Base-by-base conservation (phyloP, 2,888 invertebrate genomes). In the Idaea dimidiata region DNA sequence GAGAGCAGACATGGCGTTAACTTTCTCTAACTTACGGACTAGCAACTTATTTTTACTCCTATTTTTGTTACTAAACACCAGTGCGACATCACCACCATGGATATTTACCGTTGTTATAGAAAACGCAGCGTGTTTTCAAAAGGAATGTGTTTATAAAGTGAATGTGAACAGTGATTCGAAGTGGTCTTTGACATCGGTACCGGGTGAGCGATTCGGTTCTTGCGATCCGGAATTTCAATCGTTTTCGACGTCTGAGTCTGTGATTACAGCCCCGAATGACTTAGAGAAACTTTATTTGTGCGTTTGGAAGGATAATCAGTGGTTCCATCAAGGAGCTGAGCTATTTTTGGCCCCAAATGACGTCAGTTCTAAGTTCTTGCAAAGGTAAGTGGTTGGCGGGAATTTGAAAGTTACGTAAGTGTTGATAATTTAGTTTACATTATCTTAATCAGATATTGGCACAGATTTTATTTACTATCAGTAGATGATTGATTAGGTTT, bases 311-410 rank as follows among this genome's bases (percentile, higher is more conserved):
- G 72, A 65, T n/a, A 76, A 81, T 69, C 84, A 69, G 59, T 91
- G 91, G 91, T 77, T 80, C 62, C 87, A 88, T 69, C 87, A 87
- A 78, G 89, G 89, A 69, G 81, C 72, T n/a, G 75, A 74, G 67
- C 78, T 90, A 82, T 89, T 81, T 87, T 87, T 91, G 87, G 88
- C 84, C 67, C 75, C 78, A n/a, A 78, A 75, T 90, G 91, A 91
- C 90, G 90, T 90, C 90, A 90, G 65, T 76, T 67, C 70, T 63
- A 72, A 74, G 66, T 66, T 67, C 59, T 72, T 69, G 59, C 74
- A 76, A 66, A 75, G 76, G 88, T 90, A 64, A 86, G 88, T 86
- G 67, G 43, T 16, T 16, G 57, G 54, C 54, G 54, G 54, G 54
- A 56, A 43, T 60, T 62, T 69, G 55, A 31, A 60, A 53, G 59